These are phyloP conservation scores for Phrynosoma blainvillii DNA, from an alignment of 2,113 vertebrate species.

Conservation along the genomic window DNA sequence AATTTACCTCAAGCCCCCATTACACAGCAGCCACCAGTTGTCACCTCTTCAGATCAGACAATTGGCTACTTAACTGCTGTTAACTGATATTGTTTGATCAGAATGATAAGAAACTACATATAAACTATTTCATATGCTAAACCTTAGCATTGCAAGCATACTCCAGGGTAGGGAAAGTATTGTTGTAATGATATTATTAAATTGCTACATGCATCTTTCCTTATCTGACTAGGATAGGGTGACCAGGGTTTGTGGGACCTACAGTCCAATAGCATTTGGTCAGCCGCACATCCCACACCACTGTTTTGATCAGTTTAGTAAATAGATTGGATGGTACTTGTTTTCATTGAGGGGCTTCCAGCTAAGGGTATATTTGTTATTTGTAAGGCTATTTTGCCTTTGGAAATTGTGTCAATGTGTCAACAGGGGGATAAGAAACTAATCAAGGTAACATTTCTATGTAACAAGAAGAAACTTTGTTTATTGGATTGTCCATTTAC, in stretches of 20 bases:
- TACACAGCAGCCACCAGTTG: background rate
- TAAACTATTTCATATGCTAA: background rate
- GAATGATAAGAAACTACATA: background rate
- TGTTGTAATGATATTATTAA: no score
- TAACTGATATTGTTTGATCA: background rate
- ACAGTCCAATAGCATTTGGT: no score
- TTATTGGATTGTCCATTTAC: background rate
- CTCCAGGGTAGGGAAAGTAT: no score
- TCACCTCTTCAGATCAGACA: background rate
- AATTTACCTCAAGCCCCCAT: no score
- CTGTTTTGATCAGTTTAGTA: background rate
- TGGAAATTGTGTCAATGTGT: background rate
- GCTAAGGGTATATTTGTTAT: background rate
- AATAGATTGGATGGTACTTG: background rate
- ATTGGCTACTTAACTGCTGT: background rate
- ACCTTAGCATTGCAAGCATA: background rate
- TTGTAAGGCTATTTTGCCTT: background rate
- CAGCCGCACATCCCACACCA: background rate
- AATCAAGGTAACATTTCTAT: background rate
- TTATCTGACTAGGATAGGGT: no score
- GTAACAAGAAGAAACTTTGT: background rate
- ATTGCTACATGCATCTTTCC: no score
- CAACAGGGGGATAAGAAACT: background rate
- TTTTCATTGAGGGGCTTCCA: background rate
- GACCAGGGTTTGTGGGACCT: no score